A percentile compares a stretch with the other conserved stretches of the same genome.
Conservation (phyloP, 2,888 invertebrate genomes). For the Cantharis nigra region DNA sequence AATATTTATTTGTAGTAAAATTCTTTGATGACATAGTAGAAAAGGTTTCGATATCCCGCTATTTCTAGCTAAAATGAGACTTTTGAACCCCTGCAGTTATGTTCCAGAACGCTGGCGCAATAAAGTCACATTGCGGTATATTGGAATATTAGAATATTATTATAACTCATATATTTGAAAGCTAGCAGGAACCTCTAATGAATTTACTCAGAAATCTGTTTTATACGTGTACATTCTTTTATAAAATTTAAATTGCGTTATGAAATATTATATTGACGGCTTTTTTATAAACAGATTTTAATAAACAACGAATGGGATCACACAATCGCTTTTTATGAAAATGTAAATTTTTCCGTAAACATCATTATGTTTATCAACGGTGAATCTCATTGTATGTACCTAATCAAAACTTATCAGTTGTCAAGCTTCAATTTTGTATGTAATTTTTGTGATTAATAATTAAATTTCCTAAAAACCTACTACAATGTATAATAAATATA, state of each 20-base stretch:
- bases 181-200: constrained; percentile 19
- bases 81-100: constrained; percentile 26
- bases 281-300: background rate
- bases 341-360: background rate
- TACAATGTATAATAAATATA: background rate
- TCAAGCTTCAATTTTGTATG: background rate
- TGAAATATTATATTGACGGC: background rate
- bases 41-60: constrained; percentile 29
- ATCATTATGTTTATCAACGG: background rate
- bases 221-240: constrained; percentile 1
- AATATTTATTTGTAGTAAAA: constrained; percentile 37
- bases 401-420: background rate
- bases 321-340: background rate
- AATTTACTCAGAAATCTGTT: constrained; percentile 18
- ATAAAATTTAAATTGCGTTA: background rate
- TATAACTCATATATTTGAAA: constrained; percentile 23
- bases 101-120: constrained; percentile 30
- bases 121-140: constrained; percentile 31
- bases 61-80: constrained; percentile 26
- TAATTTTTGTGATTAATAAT: background rate
- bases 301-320: background rate
- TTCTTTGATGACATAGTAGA: constrained; percentile 33
- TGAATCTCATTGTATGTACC: background rate
- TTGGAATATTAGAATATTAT: constrained; percentile 33
- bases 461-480: background rate